Conservation (phyloP, 2,888 invertebrate genomes). For the Prosapia bicincta region DNA sequence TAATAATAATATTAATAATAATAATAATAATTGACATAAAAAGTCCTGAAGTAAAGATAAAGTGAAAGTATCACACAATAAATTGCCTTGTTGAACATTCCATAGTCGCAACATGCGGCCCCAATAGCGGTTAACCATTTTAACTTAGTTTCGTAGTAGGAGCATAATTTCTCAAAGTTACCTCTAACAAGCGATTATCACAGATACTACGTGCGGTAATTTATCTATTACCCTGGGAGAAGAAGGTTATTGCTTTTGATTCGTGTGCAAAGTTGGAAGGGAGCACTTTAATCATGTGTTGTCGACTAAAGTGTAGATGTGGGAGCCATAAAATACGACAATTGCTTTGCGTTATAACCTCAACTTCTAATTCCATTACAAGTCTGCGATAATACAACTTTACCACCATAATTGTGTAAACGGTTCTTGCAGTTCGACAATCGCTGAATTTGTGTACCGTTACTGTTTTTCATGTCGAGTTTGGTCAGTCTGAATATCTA, state of each 20-base stretch:
- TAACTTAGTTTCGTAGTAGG: not conserved
- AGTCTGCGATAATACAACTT: not conserved
- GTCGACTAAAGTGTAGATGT: not conserved
- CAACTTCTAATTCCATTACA: slow-evolving; percentile 1
- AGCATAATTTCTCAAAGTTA: not conserved
- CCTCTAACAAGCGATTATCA: not conserved
- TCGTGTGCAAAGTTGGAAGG: not conserved
- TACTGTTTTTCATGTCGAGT: too few relatives aligned
- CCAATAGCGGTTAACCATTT: not conserved
- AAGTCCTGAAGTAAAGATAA: too few relatives aligned
- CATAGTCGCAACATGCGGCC: too few relatives aligned
- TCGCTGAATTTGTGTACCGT: too few relatives aligned
- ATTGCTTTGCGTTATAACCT: not conserved
- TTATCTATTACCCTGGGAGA: not conserved
- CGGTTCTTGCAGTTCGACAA: too few relatives aligned
- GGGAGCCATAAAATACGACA: not conserved
- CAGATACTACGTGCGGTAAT: not conserved
- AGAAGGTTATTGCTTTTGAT: not conserved
- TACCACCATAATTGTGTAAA: not conserved
- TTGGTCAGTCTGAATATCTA: too few relatives aligned
- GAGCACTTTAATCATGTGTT: not conserved
- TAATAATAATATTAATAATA: too few relatives aligned
- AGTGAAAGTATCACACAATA: too few relatives aligned
- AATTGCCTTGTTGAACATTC: too few relatives aligned
- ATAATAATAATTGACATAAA: too few relatives aligned